A percentile compares a stretch with the other conserved stretches of the same genome.
These are phyloP conservation scores for Pomatorhinus ruficollis DNA, from an alignment of 2,113 vertebrate genomes.

Conservation along the genomic window DNA sequence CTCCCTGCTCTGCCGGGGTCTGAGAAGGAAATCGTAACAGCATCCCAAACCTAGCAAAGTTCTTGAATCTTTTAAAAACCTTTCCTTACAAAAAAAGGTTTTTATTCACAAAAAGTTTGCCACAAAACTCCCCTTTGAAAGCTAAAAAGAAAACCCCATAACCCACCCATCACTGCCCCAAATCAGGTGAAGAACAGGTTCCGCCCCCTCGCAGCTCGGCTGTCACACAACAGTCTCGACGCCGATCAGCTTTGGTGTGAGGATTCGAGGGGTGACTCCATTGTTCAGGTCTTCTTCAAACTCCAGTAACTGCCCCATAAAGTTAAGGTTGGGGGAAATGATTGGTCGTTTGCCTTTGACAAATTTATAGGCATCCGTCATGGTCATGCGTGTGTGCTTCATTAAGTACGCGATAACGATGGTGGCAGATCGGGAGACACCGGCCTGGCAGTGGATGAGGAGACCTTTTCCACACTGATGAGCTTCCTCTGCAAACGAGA, in stretches of 20 bases:
- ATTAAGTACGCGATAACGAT: slow-evolving; percentile 98
- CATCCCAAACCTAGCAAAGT: slow-evolving; percentile 42
- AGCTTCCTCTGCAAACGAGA: slow-evolving; percentile 87
- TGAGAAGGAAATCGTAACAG: slow-evolving; percentile 40
- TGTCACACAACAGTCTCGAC: slow-evolving; percentile 90
- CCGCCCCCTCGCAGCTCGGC: background rate
- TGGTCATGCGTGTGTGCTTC: slow-evolving; percentile 99
- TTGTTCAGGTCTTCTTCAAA: slow-evolving; percentile 98
- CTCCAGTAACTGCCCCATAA: slow-evolving; percentile 98
- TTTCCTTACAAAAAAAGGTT: slow-evolving; percentile 54
- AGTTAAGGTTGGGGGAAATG: slow-evolving; percentile 99
- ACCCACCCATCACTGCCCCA: background rate
- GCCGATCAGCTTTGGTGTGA: slow-evolving; percentile 92
- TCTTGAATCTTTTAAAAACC: slow-evolving; percentile 64
- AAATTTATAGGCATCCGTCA: slow-evolving; percentile 98
- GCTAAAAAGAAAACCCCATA: slow-evolving; percentile 32
- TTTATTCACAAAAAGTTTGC: slow-evolving; percentile 59
- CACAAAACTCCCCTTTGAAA: slow-evolving; percentile 29
- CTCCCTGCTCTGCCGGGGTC: background rate
- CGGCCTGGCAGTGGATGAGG: slow-evolving; percentile 98
- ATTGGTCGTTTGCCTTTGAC: slow-evolving; percentile 97
- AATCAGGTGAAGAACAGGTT: background rate
- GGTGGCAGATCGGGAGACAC: slow-evolving; percentile 96
- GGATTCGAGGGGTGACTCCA: slow-evolving; percentile 93
- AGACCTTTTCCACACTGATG: slow-evolving; percentile 93